Percentiles rank a stretch among this genome's conserved stretches.
Conservation (phyloP, 2,113 vertebrate species). For the Pimephales promelas region DNA sequence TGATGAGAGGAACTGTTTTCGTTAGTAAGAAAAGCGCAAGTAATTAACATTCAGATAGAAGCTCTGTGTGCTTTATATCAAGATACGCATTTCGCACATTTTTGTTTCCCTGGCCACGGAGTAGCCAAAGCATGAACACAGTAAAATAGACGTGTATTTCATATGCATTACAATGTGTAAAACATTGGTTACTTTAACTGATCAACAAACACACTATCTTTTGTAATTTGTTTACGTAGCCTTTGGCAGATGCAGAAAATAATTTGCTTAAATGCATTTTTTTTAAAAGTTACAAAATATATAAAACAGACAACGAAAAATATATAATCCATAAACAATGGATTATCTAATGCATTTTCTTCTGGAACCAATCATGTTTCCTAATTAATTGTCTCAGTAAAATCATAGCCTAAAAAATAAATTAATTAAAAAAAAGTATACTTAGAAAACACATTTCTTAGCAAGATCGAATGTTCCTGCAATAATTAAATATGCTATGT, state of each 20-base stretch:
- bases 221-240: background rate
- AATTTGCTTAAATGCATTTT: background rate
- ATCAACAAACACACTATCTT: background rate
- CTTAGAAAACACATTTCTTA: background rate
- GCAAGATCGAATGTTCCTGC: background rate
- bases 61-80: background rate
- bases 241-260: background rate
- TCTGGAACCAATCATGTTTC: background rate
- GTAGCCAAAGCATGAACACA: background rate
- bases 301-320: background rate
- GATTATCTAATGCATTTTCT: background rate
- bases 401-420: background rate
- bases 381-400: background rate
- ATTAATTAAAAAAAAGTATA: background rate
- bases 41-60: background rate
- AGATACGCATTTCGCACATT: background rate
- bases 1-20: background rate
- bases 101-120: background rate
- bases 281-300: background rate
- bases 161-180: background rate
- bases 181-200: background rate
- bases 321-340: background rate
- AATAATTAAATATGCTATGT: background rate
- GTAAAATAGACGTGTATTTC: background rate
- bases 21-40: background rate